Conservation (phyloP, 2,113 vertebrate species). For the Opisthocomus hoazin region DNA sequence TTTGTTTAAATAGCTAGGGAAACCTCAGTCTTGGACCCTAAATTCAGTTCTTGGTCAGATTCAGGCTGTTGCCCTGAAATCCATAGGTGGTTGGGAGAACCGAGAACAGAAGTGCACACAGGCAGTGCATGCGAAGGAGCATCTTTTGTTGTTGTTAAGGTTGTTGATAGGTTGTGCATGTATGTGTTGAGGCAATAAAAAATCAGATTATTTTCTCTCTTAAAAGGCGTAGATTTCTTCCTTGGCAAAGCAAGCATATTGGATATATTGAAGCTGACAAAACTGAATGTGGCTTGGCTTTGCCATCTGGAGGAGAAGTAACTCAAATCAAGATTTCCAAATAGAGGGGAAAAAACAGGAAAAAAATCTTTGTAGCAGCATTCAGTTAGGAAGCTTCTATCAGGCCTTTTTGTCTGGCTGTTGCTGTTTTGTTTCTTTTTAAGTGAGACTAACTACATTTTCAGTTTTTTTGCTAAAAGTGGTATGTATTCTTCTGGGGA, state of each 20-base stretch:
- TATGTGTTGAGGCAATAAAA: neutral
- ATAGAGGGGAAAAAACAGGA: neutral
- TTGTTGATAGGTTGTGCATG: neutral
- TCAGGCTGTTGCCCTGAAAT: neutral
- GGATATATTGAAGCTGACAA: constrained; percentile 7
- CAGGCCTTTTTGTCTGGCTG: neutral
- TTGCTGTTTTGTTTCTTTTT: neutral
- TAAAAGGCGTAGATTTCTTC: neutral
- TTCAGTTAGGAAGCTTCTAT: neutral
- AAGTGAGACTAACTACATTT: neutral
- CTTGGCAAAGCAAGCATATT: neutral
- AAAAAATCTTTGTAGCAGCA: neutral
- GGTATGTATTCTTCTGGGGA: neutral
- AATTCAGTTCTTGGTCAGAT: neutral
- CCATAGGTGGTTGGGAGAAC: neutral
- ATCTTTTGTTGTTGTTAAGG: neutral
- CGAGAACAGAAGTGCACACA: rapidly evolving
- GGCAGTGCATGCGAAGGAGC: neutral
- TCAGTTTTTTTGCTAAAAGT: neutral
- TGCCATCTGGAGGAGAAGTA: neutral
- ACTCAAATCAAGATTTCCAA: constrained; percentile 3
- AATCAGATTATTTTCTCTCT: neutral
- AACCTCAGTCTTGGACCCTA: neutral
- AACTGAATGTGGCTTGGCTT: neutral
- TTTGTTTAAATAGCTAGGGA: neutral